These are phyloP conservation scores for Dendrocopos noguchii DNA, from an alignment of 2,113 vertebrate genomes.

Conservation along the genomic window DNA sequence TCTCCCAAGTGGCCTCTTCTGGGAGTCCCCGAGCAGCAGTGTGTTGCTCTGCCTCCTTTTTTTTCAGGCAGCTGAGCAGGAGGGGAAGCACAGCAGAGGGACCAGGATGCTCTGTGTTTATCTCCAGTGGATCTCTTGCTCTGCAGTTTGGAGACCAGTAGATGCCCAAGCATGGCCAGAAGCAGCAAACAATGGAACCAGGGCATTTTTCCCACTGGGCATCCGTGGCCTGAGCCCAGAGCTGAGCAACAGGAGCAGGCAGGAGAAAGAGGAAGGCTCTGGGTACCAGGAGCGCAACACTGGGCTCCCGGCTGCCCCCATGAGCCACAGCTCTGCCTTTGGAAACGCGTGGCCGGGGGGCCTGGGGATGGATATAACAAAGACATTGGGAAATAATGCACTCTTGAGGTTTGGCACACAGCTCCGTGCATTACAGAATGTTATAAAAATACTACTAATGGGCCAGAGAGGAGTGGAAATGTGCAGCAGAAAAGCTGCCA, in stretches of 20 bases:
- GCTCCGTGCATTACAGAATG: conserved; percentile 51
- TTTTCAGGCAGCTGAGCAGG: neutral
- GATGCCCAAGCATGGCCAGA: neutral
- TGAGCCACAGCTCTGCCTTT: neutral
- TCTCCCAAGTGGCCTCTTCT: neutral
- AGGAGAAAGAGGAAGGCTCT: neutral
- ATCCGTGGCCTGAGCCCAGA: neutral
- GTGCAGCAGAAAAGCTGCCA: conserved; percentile 45
- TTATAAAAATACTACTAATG: conserved; percentile 73
- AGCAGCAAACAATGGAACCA: rapidly evolving
- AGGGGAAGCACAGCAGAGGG: neutral
- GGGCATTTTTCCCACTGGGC: neutral
- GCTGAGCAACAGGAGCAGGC: neutral
- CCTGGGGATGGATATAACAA: conserved; percentile 22
- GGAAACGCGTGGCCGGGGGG: neutral
- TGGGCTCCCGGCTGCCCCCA: neutral
- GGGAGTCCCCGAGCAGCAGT: rapidly evolving
- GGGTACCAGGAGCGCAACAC: neutral
- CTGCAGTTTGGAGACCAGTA: neutral
- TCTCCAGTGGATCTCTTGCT: neutral
- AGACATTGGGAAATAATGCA: conserved; percentile 64
- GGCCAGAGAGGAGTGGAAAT: conserved; percentile 69
- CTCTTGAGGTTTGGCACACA: conserved; percentile 69
- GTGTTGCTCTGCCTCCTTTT: neutral
- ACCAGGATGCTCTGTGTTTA: neutral